These are phyloP conservation scores for Chaetops frenatus DNA, from an alignment of 2,113 vertebrate genomes.

Conservation along the genomic window DNA sequence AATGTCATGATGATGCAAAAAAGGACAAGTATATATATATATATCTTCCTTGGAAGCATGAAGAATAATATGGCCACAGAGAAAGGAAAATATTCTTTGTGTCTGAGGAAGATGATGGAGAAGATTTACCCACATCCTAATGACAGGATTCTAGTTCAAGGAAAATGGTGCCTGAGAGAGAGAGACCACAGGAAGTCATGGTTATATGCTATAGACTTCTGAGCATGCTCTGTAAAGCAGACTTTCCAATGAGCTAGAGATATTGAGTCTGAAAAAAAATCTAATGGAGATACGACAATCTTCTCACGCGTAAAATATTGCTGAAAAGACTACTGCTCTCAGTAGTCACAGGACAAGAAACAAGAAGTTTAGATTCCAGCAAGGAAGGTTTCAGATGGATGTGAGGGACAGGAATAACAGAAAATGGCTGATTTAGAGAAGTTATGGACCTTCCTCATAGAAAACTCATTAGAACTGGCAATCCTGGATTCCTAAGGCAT, in stretches of 20 bases:
- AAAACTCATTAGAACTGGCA: not conserved
- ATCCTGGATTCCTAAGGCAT: not conserved
- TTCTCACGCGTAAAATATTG: not conserved
- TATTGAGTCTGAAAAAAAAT: not conserved
- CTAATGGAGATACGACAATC: not conserved
- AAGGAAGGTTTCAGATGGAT: not conserved
- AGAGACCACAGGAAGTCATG: not conserved
- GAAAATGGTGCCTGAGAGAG: not conserved
- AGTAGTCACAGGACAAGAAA: not conserved
- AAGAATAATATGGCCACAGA: not conserved
- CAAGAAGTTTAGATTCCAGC: not conserved
- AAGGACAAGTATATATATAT: not conserved
- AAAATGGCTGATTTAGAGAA: not conserved
- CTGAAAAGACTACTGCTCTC: not conserved
- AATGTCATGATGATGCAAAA: not conserved
- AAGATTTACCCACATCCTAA: not conserved
- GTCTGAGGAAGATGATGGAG: not conserved
- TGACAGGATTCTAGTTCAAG: not conserved
- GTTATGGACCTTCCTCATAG: not conserved
- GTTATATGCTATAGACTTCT: not conserved
- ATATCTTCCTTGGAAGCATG: not conserved
- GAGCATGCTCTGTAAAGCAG: not conserved
- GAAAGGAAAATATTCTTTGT: not conserved
- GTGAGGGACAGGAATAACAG: not conserved
- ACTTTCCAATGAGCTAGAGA: not conserved